Evolutionary conservation across 2,113 vertebrate genomes (phyloP).

Genomic region (Arvicanthis niloticus): DNA sequence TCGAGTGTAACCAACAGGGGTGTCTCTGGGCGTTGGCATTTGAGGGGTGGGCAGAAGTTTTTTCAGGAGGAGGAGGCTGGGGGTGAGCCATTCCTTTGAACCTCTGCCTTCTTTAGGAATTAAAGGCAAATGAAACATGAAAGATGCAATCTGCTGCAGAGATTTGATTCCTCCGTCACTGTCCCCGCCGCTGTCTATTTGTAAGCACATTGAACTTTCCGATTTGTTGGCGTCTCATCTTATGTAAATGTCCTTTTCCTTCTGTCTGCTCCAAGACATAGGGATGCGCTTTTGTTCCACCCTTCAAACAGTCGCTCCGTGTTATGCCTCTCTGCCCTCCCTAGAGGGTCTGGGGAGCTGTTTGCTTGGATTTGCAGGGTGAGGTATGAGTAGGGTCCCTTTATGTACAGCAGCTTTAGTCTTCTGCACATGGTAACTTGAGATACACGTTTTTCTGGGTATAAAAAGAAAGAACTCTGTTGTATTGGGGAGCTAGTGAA

Average conservation of each 20-base stretch:
- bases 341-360: constrained; percentile 28
- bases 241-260: constrained; percentile 81
- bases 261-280: constrained; percentile 77
- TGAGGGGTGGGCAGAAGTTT: not conserved
- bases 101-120: constrained; percentile 68
- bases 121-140: constrained; percentile 72
- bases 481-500: constrained; percentile 29
- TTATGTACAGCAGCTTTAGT: constrained; percentile 38
- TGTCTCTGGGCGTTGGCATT: not conserved
- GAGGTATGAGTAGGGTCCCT: not conserved
- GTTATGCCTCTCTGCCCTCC: constrained; percentile 61
- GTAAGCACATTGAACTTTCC: constrained; percentile 72
- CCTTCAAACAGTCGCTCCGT: constrained; percentile 79
- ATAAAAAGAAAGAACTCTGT: constrained; percentile 43
- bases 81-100: constrained; percentile 61
- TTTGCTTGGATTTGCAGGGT: constrained; percentile 60
- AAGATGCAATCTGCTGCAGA: constrained; percentile 77
- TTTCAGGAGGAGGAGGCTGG: not conserved
- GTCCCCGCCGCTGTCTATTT: constrained; percentile 71
- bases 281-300: constrained; percentile 72
- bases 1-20: not conserved
- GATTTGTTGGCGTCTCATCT: constrained; percentile 57
- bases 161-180: constrained; percentile 56
- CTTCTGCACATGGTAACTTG: not conserved
- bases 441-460: not conserved